Conservation (phyloP, 2,888 invertebrate species). For the Cosmorhoe ocellata region DNA sequence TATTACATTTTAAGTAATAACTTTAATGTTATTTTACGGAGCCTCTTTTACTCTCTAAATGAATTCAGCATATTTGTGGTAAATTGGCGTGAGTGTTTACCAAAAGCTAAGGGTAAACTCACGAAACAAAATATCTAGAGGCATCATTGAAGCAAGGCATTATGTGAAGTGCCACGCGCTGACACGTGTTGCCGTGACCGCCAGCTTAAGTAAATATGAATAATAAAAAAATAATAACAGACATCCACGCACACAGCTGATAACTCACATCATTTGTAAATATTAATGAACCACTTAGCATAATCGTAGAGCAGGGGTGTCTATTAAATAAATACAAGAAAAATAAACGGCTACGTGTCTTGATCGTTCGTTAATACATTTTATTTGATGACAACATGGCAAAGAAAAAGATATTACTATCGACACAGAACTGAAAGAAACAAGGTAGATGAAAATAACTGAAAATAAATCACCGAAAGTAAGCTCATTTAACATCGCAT, state of each 20-base stretch:
- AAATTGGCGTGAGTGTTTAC: constrained; percentile 49
- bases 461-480: constrained; percentile 39
- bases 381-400: not conserved
- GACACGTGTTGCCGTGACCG: constrained; percentile 54
- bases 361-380: not conserved
- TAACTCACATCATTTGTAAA: constrained; percentile 52
- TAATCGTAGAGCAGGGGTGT: constrained; percentile 30
- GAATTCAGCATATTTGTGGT: constrained; percentile 51
- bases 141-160: too few species aligned
- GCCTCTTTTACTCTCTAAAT: constrained; percentile 47
- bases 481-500: constrained; percentile 62
- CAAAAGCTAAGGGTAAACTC: constrained; percentile 37
- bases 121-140: constrained; percentile 35
- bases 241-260: constrained; percentile 44
- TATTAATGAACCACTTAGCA: constrained; percentile 45
- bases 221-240: constrained; percentile 52
- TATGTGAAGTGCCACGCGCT: constrained; percentile 50
- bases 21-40: constrained; percentile 11
- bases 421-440: too few species aligned
- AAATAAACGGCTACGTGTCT: too few species aligned
- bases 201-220: constrained; percentile 41
- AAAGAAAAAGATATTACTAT: not conserved
- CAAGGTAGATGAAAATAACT: not conserved
- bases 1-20: too few species aligned
- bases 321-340: constrained; percentile 39